Conservation (phyloP, 2,113 vertebrate genomes). For the Neoarius graeffei region DNA sequence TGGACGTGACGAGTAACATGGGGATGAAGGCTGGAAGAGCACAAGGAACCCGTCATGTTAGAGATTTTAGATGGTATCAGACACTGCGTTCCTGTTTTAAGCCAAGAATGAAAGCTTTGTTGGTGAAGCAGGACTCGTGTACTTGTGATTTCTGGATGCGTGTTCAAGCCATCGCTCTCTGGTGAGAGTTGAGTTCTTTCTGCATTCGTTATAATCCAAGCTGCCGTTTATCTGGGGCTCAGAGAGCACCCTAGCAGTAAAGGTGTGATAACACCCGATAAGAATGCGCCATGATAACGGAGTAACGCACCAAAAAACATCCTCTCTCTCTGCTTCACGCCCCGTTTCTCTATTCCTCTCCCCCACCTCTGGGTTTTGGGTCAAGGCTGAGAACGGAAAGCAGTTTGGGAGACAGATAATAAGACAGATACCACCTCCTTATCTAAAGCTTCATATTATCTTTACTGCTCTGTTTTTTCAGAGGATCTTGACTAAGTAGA, state of each 20-base stretch:
- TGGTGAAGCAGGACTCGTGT: neutral
- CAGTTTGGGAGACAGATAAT: constrained; percentile 49
- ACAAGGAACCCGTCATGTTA: neutral
- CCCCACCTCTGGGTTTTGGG: constrained; percentile 37
- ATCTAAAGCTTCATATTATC: constrained; percentile 63
- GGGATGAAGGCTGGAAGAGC: neutral
- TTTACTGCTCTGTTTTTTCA: constrained; percentile 73
- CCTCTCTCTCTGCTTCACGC: constrained; percentile 13
- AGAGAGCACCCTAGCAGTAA: constrained; percentile 21
- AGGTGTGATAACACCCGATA: constrained; percentile 59
- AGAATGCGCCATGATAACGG: constrained; percentile 65
- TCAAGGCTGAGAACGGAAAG: constrained; percentile 64
- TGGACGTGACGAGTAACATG: constrained; percentile 7
- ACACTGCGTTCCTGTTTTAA: neutral
- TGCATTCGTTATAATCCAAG: constrained; percentile 31
- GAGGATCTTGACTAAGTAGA: constrained; percentile 58
- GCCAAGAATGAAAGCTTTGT: neutral
- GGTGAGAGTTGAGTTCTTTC: constrained; percentile 28
- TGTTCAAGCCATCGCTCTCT: neutral
- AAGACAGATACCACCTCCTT: constrained; percentile 56
- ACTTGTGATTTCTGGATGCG: neutral
- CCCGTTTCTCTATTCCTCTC: constrained; percentile 31
- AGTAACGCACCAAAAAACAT: constrained; percentile 62
- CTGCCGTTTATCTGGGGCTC: constrained; percentile 34
- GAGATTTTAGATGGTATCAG: neutral